phyloP scores from a whole-genome alignment of 2,888 invertebrate species.

The Drosophila picticornis region DNA sequence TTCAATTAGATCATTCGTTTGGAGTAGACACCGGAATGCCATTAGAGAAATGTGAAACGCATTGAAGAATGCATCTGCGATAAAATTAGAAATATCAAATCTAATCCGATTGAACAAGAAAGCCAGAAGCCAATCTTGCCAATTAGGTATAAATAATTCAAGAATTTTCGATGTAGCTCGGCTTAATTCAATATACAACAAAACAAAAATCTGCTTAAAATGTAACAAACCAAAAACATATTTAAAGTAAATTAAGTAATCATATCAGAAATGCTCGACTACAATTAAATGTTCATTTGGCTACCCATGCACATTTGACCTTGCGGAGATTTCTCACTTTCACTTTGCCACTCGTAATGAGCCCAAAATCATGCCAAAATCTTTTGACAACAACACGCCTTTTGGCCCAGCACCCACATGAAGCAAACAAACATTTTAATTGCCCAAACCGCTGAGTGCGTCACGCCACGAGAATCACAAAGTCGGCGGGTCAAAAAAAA shows the following conservation, averaged over 20 bases:
- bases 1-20: slow-evolving; percentile 20
- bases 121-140: not conserved
- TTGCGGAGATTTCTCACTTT: slow-evolving; percentile 42
- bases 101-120: not conserved
- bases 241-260: not conserved
- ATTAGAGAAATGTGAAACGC: not conserved
- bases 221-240: not conserved
- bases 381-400: slow-evolving; percentile 58
- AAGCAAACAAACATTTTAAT: slow-evolving; percentile 18
- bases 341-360: slow-evolving; percentile 35
- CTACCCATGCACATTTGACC: slow-evolving; percentile 13
- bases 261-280: not conserved
- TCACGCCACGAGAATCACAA: slow-evolving; percentile 37
- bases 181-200: not conserved
- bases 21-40: not conserved
- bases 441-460: slow-evolving; percentile 43
- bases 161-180: not conserved
- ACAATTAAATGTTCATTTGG: not conserved
- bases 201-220: not conserved
- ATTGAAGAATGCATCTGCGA: not conserved
- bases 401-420: not conserved
- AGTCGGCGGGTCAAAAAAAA: slow-evolving; percentile 6
- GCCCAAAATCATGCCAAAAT: slow-evolving; percentile 28
- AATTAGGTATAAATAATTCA: not conserved
- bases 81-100: not conserved